These are phyloP conservation scores for Plebejus argus DNA, from an alignment of 2,888 invertebrate genomes.

Conservation along the genomic window DNA sequence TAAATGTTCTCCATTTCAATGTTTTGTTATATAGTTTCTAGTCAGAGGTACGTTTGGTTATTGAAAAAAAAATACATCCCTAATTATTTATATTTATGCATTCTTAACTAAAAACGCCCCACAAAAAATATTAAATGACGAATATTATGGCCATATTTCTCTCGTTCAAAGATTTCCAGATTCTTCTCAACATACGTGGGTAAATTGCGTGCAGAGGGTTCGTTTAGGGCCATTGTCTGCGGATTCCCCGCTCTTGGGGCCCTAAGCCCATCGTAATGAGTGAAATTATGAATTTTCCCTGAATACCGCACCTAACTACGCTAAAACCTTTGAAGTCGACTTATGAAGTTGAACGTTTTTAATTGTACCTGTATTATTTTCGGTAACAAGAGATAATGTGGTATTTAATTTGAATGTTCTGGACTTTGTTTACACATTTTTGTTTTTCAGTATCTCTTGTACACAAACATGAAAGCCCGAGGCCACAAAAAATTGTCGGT, in stretches of 20 bases:
- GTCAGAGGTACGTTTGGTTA: too few species aligned
- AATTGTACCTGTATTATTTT: constrained; percentile 9
- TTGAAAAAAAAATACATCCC: too few species aligned
- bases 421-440: not conserved
- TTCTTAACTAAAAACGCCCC: not conserved
- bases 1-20: too few species aligned
- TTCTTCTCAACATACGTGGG: constrained; percentile 20
- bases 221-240: constrained; percentile 22
- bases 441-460: not conserved
- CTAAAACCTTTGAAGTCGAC: constrained; percentile 34
- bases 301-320: constrained; percentile 36
- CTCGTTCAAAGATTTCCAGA: not conserved
- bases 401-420: not conserved
- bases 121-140: not conserved
- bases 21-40: too few species aligned
- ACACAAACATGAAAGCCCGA: too few species aligned
- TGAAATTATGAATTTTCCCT: constrained; percentile 38
- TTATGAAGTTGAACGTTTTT: constrained; percentile 17
- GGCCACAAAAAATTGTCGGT: too few species aligned
- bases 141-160: not conserved
- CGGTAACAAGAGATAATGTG: not conserved
- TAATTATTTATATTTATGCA: too few species aligned
- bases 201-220: constrained; percentile 14
- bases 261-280: constrained; percentile 37
- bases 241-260: constrained; percentile 24